phyloP scores from a whole-genome alignment of 2,888 invertebrate genomes.

The Drosophila basisetae region DNA sequence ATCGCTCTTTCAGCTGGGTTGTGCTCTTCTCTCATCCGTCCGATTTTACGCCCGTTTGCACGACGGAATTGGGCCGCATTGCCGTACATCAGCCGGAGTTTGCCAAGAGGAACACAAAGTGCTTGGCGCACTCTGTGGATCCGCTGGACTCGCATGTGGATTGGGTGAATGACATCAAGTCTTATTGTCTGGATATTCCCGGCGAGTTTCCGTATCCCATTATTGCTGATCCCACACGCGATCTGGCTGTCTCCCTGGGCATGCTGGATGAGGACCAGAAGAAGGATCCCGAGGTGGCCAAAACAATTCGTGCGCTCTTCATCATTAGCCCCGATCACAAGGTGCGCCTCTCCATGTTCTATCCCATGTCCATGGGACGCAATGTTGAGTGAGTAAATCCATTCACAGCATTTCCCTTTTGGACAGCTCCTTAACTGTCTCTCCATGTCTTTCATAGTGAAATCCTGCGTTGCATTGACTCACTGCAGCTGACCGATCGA shows the following conservation, averaged over 20 bases:
- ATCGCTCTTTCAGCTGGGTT: constrained; percentile 88
- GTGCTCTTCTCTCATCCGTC: constrained; percentile 95
- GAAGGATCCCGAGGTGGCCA: constrained; percentile 88
- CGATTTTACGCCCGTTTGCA: constrained; percentile 96
- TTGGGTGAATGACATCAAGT: constrained; percentile 92
- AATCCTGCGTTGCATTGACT: constrained; percentile 93
- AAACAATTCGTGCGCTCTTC: constrained; percentile 91
- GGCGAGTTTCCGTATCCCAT: constrained; percentile 93
- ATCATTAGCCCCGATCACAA: constrained; percentile 93
- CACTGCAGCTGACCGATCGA: constrained; percentile 91
- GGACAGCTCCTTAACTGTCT: neutral
- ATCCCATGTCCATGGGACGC: constrained; percentile 94
- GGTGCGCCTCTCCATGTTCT: constrained; percentile 92
- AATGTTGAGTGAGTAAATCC: constrained; percentile 91
- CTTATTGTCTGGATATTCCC: constrained; percentile 89
- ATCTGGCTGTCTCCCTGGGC: constrained; percentile 90
- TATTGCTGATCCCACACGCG: constrained; percentile 91
- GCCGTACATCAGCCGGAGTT: constrained; percentile 90
- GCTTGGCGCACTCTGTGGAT: constrained; percentile 93
- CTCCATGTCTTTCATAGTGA: constrained; percentile 87
- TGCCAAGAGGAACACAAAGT: constrained; percentile 89
- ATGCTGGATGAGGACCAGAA: constrained; percentile 92
- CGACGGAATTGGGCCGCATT: constrained; percentile 92
- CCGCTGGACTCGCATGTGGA: constrained; percentile 90
- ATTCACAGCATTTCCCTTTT: neutral